A percentile compares a stretch with the other conserved stretches of the same genome.
These are phyloP conservation scores for Entomobrya multifasciata DNA, from an alignment of 2,888 invertebrate genomes.

Conservation along the genomic window DNA sequence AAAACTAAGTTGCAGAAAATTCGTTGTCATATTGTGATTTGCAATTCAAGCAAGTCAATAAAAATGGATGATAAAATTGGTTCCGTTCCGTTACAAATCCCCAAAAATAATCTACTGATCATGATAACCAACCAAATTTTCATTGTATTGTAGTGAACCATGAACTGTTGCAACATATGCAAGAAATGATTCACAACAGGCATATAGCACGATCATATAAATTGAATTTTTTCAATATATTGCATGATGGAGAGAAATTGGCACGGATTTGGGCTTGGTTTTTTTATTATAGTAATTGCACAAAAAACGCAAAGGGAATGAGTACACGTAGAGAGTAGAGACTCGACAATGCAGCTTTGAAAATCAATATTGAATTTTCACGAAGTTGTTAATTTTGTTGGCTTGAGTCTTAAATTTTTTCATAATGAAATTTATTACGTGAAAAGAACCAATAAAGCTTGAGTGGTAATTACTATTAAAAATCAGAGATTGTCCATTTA, in stretches of 20 bases:
- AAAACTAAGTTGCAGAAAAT: too few relatives aligned
- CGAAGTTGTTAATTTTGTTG: constrained; percentile 17
- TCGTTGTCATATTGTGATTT: too few relatives aligned
- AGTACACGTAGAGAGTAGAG: not conserved
- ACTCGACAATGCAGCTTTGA: not conserved
- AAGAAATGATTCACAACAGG: not conserved
- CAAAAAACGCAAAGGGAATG: not conserved
- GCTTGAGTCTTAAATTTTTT: not conserved
- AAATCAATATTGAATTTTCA: constrained; percentile 43
- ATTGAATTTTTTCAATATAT: too few relatives aligned
- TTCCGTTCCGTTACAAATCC: too few relatives aligned
- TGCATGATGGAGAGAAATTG: too few relatives aligned
- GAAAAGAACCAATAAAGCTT: too few relatives aligned
- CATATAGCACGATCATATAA: not conserved
- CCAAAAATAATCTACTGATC: not conserved
- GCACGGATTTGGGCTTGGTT: not conserved
- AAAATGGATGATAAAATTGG: too few relatives aligned
- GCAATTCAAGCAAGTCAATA: too few relatives aligned
- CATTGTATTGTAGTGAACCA: not conserved
- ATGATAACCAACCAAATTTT: not conserved
- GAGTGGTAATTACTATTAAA: too few relatives aligned
- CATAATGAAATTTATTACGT: not conserved
- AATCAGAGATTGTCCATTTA: too few relatives aligned
- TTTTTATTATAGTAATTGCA: not conserved
- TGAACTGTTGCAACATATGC: too few relatives aligned